Conservation (phyloP, 2,113 vertebrate species). For the Apus apus region DNA sequence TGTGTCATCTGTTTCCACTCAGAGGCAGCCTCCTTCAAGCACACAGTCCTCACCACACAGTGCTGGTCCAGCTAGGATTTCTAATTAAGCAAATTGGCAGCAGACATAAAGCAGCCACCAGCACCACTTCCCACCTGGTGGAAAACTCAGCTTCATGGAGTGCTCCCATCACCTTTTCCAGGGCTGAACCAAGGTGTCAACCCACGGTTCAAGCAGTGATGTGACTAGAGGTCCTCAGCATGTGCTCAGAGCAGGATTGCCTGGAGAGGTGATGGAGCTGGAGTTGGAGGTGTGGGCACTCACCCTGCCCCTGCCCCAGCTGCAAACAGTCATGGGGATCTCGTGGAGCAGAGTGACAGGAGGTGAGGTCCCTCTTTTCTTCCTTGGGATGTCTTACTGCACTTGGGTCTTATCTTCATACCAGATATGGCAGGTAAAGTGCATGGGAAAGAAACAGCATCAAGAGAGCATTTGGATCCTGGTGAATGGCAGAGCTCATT, state of each 20-base stretch:
- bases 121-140: not conserved
- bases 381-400: not conserved
- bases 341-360: too few species aligned
- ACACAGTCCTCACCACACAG: not conserved
- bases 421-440: not conserved
- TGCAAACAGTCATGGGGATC: not conserved
- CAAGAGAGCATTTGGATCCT: not conserved
- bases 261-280: not conserved
- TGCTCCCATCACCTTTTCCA: rapidly evolving
- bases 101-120: not conserved
- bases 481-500: not conserved
- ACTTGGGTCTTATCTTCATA: not conserved
- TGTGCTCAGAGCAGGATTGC: not conserved
- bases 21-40: not conserved
- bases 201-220: rapidly evolving
- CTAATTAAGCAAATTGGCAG: not conserved
- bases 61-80: not conserved
- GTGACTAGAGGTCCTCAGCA: too few species aligned
- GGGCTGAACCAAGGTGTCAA: not conserved
- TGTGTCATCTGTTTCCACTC: not conserved
- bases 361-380: not conserved
- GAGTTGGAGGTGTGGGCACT: too few species aligned
- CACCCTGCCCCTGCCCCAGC: rapidly evolving
- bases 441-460: not conserved
- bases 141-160: not conserved